These are phyloP conservation scores for Tokudaia muenninki DNA, from an alignment of 2,797 vertebrate species.

Conservation along the genomic window DNA sequence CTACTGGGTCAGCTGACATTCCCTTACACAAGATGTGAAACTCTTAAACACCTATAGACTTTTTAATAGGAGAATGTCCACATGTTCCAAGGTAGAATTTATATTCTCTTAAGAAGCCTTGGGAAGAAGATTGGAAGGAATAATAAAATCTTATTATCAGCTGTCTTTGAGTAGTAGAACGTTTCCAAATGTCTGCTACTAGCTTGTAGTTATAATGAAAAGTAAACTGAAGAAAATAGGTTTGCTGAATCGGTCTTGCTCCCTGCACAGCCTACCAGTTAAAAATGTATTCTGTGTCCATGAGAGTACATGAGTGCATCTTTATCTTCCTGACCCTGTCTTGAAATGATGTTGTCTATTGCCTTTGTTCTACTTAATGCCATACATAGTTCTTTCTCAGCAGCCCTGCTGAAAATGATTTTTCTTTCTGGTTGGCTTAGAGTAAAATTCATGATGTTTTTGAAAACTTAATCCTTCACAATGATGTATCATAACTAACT, in stretches of 20 bases:
- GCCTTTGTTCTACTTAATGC: conserved; percentile 24
- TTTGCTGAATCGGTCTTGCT: neutral
- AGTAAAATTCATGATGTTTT: conserved; percentile 53
- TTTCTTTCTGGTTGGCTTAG: conserved; percentile 50
- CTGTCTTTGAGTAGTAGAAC: conserved; percentile 41
- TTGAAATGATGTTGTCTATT: conserved; percentile 34
- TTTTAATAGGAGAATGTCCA: neutral
- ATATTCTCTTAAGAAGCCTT: conserved; percentile 16
- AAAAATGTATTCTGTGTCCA: neutral
- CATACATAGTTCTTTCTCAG: neutral
- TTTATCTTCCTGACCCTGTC: conserved; percentile 19
- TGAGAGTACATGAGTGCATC: neutral
- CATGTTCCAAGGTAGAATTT: neutral
- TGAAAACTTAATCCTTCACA: conserved; percentile 47
- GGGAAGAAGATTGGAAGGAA: conserved; percentile 18
- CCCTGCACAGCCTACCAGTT: neutral
- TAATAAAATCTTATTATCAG: neutral
- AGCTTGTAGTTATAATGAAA: conserved; percentile 51
- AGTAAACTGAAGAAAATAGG: neutral
- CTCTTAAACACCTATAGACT: neutral
- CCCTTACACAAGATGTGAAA: neutral
- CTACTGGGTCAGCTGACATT: neutral
- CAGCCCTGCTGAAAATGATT: conserved; percentile 34
- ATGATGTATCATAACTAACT: conserved; percentile 37
- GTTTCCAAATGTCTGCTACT: conserved; percentile 39